phyloP scores from a whole-genome alignment of 2,797 vertebrate species.

The Characodon lateralis region DNA sequence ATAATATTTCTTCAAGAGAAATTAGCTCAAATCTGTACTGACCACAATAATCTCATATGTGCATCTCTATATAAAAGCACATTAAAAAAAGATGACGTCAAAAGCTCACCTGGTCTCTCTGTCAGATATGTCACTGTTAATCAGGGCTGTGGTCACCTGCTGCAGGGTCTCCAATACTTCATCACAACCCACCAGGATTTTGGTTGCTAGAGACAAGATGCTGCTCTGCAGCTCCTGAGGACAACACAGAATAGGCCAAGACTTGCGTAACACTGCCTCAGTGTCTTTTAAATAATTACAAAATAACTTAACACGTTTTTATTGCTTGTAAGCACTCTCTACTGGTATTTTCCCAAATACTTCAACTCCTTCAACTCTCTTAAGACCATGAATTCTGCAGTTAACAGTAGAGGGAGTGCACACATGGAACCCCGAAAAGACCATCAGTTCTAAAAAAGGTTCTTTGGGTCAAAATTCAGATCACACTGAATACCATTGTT shows the following conservation, averaged over 20 bases:
- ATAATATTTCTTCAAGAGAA: neutral
- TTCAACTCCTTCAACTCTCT: neutral
- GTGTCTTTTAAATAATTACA: slow-evolving; percentile 11
- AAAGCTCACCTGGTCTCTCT: slow-evolving; percentile 89
- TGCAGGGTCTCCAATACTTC: slow-evolving; percentile 98
- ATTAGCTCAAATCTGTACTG: neutral
- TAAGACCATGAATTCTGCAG: neutral
- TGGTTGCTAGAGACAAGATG: slow-evolving; percentile 93
- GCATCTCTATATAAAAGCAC: neutral
- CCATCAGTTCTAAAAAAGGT: neutral
- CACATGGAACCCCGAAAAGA: neutral
- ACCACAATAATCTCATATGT: neutral
- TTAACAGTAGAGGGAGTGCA: neutral
- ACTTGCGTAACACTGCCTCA: slow-evolving; percentile 75
- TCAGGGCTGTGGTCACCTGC: slow-evolving; percentile 95
- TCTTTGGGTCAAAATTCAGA: neutral
- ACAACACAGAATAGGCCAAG: slow-evolving; percentile 63
- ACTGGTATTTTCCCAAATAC: neutral
- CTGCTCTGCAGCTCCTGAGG: slow-evolving; percentile 93
- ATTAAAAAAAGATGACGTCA: neutral
- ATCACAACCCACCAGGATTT: slow-evolving; percentile 96
- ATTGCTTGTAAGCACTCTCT: neutral
- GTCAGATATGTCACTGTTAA: slow-evolving; percentile 92
- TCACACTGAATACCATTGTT: neutral
- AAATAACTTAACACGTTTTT: neutral